Base-by-base conservation (phyloP, 2,888 invertebrate species). In the Hartigia nigra region DNA sequence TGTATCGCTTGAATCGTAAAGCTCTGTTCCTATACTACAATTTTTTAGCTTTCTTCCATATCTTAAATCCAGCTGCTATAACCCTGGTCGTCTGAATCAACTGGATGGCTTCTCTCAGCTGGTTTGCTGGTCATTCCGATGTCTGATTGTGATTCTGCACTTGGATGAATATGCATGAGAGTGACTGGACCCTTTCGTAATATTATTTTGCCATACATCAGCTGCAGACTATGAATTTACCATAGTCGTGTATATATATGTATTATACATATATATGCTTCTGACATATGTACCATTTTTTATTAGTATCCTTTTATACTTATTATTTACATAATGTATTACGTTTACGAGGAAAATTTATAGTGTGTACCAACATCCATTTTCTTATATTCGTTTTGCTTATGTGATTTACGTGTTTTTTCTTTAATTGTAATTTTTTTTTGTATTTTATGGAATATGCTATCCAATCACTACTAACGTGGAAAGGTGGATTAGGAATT, bases 151-250 rank as follows among this genome's bases (percentile, higher is more conserved):
- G 55, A 55, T 23, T 23, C 55, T 55, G 55, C 23, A 23, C 55
- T 55, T 0, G 79, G 78, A 84, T 87, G 85, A 85, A 87, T 87
- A 87, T 87, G 81, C 85, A 87, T 86, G 85, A 86, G 81, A 86
- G 81, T 79, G 78, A 80, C 80, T 78, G 78, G 81, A 80, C 81
- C 81, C 84, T 83, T 83, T 84, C 84, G 79, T 84, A 86, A 84
- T 85, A 84, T 85, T 85, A 84, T 81, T 85, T 83, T 55, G 83
- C 84, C 84, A 83, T 86, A 83, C 83, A 83, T 87, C 86, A 85
- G 81, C 82, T 79, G 80, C 85, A 84, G 85, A 86, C 85, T 84
- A 80, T 83, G 85, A 84, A 85, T 84, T 86, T 84, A 84, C 83
- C 9, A 3, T 55, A 55, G 9, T 23, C 39, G 39, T 23, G 9